A percentile compares a stretch with the other conserved stretches of the same genome.
Evolutionary conservation across 2,797 vertebrate genomes (phyloP).

Genomic region (Benthosema pterotum): DNA sequence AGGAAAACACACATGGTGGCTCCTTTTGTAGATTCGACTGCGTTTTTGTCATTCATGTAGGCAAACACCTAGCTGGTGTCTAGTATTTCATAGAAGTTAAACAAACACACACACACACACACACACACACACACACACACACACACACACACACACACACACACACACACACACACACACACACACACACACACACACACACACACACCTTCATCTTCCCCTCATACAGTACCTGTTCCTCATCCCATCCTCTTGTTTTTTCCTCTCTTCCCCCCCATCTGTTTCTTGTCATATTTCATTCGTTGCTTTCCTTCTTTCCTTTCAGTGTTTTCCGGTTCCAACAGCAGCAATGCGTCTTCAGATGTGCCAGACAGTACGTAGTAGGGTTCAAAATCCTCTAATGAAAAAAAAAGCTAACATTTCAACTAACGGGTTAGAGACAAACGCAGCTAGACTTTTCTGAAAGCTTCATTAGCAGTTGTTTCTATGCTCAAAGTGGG

Average conservation of each 20-base stretch:
- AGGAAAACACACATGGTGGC: not conserved
- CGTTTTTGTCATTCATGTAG: too few relatives aligned
- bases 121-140: not conserved
- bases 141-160: not conserved
- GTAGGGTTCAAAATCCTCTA: constrained; percentile 9
- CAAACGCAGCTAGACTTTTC: not conserved
- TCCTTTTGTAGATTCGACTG: not conserved
- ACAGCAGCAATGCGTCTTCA: not conserved
- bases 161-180: too few relatives aligned
- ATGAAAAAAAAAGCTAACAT: not conserved
- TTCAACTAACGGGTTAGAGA: not conserved
- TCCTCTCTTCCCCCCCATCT: constrained; percentile 2
- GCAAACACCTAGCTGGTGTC: too few relatives aligned
- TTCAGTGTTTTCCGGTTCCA: constrained; percentile 13
- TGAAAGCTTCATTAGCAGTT: not conserved
- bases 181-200: not conserved
- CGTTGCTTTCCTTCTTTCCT: not conserved
- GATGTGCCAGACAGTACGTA: not conserved
- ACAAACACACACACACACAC: not conserved
- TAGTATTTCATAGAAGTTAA: too few relatives aligned
- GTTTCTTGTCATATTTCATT: not conserved
- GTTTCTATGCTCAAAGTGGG: not conserved
- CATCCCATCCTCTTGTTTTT: not conserved
- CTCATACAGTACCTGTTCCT: not conserved
- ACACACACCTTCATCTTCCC: not conserved